Percentiles rank a stretch among this genome's conserved stretches.
These are phyloP conservation scores for Rhagium mordax DNA, from an alignment of 2,888 invertebrate genomes.

Conservation along the genomic window DNA sequence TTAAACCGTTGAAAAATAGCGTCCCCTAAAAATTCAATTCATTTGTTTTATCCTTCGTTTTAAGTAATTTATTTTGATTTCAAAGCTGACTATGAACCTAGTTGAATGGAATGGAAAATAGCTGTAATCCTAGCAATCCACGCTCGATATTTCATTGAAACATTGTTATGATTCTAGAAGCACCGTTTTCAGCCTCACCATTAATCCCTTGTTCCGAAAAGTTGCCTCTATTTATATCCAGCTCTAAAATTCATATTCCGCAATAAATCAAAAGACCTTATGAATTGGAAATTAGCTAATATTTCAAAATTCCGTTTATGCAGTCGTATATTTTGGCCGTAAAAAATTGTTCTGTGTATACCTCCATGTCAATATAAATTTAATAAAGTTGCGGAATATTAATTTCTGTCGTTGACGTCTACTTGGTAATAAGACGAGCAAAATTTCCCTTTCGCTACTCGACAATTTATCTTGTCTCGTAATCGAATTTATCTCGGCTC, in stretches of 20 bases:
- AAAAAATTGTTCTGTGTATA: conserved; percentile 1
- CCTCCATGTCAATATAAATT: neutral
- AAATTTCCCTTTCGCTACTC: neutral
- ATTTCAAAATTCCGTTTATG: neutral
- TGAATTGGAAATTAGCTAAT: neutral
- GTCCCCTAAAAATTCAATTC: neutral
- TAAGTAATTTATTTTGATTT: neutral
- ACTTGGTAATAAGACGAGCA: neutral
- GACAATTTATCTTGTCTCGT: neutral
- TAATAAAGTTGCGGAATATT: neutral
- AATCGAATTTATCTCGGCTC: conserved; percentile 3
- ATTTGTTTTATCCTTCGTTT: neutral
- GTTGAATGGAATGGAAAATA: neutral
- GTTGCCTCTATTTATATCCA: neutral
- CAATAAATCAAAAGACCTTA: neutral
- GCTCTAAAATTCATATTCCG: neutral
- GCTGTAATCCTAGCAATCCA: neutral
- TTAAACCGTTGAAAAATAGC: no score
- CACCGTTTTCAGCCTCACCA: neutral
- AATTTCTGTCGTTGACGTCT: neutral
- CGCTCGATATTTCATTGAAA: neutral
- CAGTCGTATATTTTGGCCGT: neutral
- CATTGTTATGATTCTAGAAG: neutral
- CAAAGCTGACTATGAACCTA: neutral
- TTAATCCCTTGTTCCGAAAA: neutral